Base-by-base conservation (phyloP, 2,888 invertebrate genomes). In the Mesorhabditis sp. region DNA sequence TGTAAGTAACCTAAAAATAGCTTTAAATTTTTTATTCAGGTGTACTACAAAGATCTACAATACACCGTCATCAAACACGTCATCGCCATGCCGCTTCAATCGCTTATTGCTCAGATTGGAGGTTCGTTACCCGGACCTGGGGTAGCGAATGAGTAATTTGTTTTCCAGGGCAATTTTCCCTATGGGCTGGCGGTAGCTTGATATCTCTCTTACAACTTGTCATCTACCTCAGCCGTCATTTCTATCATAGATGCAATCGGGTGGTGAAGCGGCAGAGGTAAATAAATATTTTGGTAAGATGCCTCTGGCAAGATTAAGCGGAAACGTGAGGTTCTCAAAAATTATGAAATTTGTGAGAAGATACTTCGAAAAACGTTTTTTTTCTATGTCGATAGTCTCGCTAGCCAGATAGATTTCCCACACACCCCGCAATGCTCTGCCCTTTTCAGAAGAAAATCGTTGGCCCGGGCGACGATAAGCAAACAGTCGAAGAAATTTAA, bases 131-230 rank as follows among this genome's bases (percentile, higher is more conserved):
- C 10, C 0, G 44, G 3, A 42, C 44, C 66, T 41, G 15, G 43
- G 1, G 4, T 43, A 28, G 28, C 43, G 43, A 4, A 43, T 43
- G 6, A 50, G 41, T 44, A 50, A 10, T 62, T 10, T 15, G n/a
- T 68, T 76, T n/a, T n/a, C n/a, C 72, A 82, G 81, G 81, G 67
- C 83, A 83, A 77, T 77, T 83, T 50, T 83, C 83, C 5, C 73
- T 83, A 41, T 83, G 79, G 79, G 77, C 82, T 41, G 83, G 83
- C 28, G 81, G 79, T 44, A 80, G 80, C 15, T 71, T 82, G 28
- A 80, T 83, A 69, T 82, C 83, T 2, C 64, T 82, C 5, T 73
- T 74, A 66, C 83, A 83, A 70, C 66, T 83, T 45, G 62, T 81
- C 67, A 76, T 82, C 71, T 83, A 81, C 69, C 43, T 69, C 28